Conservation (phyloP, 2,888 invertebrate species). For the Trypoxylon attenuatum region DNA sequence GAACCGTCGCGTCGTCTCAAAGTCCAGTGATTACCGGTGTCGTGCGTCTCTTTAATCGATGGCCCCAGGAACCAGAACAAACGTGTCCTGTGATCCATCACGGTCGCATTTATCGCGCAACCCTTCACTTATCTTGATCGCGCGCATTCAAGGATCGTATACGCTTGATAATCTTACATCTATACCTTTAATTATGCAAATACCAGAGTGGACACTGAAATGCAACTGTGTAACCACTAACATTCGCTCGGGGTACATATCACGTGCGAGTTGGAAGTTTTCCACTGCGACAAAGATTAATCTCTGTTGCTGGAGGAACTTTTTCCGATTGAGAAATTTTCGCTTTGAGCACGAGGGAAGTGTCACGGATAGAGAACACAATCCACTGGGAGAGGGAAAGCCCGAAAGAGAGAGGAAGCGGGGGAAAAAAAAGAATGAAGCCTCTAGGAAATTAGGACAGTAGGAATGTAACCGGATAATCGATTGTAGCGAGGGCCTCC, state of each 20-base stretch:
- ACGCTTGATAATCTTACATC: slow-evolving; percentile 36
- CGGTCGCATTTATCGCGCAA: slow-evolving; percentile 29
- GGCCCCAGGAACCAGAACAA: slow-evolving; percentile 18
- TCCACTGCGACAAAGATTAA: slow-evolving; percentile 29
- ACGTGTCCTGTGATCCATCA: slow-evolving; percentile 32
- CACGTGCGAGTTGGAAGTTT: too few relatives aligned
- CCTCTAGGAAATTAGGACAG: slow-evolving; percentile 7
- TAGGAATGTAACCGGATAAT: slow-evolving; percentile 4
- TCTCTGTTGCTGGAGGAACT: slow-evolving; percentile 2
- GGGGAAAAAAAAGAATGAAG: too few relatives aligned
- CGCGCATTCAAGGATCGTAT: slow-evolving; percentile 12
- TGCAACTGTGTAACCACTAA: slow-evolving; percentile 16
- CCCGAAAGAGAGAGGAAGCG: neutral
- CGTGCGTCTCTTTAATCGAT: slow-evolving; percentile 35
- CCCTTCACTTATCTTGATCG: slow-evolving; percentile 35
- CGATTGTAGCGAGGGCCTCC: slow-evolving; percentile 14
- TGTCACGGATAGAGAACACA: too few relatives aligned
- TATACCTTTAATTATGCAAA: slow-evolving; percentile 51
- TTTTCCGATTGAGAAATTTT: too few relatives aligned
- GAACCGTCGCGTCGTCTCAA: slow-evolving; percentile 1
- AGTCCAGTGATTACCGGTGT: neutral
- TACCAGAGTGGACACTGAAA: slow-evolving; percentile 23
- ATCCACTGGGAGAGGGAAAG: slow-evolving; percentile 24
- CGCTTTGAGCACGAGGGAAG: too few relatives aligned
- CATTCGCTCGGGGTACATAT: slow-evolving; percentile 25